phyloP scores from a whole-genome alignment of 2,888 invertebrate species.

The Sarcophaga caerulescens region DNA sequence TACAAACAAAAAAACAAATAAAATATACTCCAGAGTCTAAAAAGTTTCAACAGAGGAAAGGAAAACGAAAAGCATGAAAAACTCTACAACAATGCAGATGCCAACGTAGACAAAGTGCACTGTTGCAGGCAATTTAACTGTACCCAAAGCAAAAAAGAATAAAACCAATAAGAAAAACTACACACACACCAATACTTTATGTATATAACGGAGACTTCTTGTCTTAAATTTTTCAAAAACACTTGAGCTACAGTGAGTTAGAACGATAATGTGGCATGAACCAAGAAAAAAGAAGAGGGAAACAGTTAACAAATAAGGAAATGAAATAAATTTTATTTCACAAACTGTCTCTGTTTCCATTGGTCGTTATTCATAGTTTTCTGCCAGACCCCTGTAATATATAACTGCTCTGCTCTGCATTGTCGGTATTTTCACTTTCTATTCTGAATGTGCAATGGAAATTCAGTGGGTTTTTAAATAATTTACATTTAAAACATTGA shows the following conservation, averaged over 20 bases:
- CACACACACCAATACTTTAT: neutral
- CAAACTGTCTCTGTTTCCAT: too few species aligned
- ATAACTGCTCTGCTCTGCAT: neutral
- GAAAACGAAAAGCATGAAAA: neutral
- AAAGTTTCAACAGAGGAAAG: constrained; percentile 16
- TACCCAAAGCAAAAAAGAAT: neutral
- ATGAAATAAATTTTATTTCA: neutral
- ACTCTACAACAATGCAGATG: neutral
- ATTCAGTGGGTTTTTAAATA: too few species aligned
- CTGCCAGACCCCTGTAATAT: neutral
- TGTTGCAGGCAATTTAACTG: neutral
- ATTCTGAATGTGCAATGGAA: neutral
- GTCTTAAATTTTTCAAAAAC: neutral
- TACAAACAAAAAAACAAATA: neutral
- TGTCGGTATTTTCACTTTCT: neutral
- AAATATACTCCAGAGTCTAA: constrained; percentile 45
- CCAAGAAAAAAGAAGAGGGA: neutral
- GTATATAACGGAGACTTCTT: neutral
- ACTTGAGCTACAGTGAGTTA: neutral
- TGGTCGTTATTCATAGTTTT: neutral
- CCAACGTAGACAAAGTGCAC: neutral
- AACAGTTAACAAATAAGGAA: neutral
- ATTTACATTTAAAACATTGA: too few species aligned
- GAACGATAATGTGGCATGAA: neutral
- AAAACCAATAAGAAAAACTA: neutral